phyloP scores from a whole-genome alignment of 2,888 invertebrate genomes.

The Anarsia innoxiella region DNA sequence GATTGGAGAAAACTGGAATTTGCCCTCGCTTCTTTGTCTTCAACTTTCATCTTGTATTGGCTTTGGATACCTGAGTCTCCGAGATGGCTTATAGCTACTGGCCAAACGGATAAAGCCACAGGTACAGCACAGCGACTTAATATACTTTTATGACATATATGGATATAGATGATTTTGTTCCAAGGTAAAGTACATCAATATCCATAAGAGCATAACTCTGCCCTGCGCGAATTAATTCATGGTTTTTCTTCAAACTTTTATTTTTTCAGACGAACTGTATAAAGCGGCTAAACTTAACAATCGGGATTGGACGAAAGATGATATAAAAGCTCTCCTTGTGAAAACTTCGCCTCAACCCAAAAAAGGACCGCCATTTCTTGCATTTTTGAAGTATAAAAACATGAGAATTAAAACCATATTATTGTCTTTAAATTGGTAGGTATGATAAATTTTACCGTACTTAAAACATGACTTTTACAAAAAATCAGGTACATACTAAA shows the following conservation, averaged over 20 bases:
- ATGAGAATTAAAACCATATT: constrained; percentile 66
- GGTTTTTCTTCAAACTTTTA: no score
- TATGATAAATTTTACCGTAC: not conserved
- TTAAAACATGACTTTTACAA: no score
- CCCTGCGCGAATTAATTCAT: no score
- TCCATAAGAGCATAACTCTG: no score
- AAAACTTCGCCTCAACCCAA: constrained; percentile 21
- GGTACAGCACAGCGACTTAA: no score
- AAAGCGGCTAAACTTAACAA: constrained; percentile 43
- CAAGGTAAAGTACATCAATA: no score
- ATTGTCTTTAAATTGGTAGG: constrained; percentile 75
- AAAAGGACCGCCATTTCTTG: constrained; percentile 28
- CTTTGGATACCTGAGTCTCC: constrained; percentile 77
- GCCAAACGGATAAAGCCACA: constrained; percentile 63
- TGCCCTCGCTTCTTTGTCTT: constrained; percentile 65
- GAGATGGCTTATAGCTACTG: constrained; percentile 76
- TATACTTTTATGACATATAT: no score
- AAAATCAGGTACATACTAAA: not conserved
- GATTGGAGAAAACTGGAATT: constrained; percentile 78
- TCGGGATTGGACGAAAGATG: constrained; percentile 25
- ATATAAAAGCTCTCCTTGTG: constrained; percentile 28
- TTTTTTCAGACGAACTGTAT: constrained; percentile 38
- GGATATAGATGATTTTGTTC: no score
- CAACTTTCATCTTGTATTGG: constrained; percentile 61
- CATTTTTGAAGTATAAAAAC: constrained; percentile 61